Conservation (phyloP, 2,888 invertebrate species). For the Melinaea menophilus region DNA sequence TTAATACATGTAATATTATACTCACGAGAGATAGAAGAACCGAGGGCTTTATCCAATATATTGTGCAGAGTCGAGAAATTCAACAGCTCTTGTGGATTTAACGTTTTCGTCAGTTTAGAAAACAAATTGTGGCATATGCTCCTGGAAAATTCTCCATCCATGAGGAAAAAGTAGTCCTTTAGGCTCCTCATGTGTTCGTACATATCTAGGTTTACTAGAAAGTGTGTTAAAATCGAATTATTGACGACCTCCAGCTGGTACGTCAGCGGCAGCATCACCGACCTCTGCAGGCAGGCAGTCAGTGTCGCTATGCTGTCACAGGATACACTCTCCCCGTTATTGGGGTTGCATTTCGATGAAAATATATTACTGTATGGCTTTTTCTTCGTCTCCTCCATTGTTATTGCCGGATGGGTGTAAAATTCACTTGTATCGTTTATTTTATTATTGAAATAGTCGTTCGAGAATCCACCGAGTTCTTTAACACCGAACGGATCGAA, state of each 20-base stretch:
- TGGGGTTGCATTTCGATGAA: slow-evolving; percentile 44
- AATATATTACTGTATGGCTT: slow-evolving; percentile 66
- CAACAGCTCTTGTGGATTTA: slow-evolving; percentile 81
- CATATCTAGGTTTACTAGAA: slow-evolving; percentile 81
- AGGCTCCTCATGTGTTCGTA: slow-evolving; percentile 84
- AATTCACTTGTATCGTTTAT: slow-evolving; percentile 48
- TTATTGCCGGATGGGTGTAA: slow-evolving; percentile 62
- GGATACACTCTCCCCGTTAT: slow-evolving; percentile 48
- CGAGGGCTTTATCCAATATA: slow-evolving; percentile 83
- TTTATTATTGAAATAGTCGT: slow-evolving; percentile 51
- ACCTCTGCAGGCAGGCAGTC: slow-evolving; percentile 81
- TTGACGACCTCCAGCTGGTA: slow-evolving; percentile 84
- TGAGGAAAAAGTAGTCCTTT: slow-evolving; percentile 86
- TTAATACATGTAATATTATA: slow-evolving; percentile 17
- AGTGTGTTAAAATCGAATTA: slow-evolving; percentile 83
- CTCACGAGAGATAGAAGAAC: slow-evolving; percentile 81
- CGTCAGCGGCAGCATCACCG: slow-evolving; percentile 82
- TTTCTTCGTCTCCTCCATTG: slow-evolving; percentile 66
- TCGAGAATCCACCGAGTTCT: slow-evolving; percentile 46
- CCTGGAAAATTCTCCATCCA: slow-evolving; percentile 88
- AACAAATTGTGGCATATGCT: slow-evolving; percentile 85
- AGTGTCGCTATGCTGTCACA: slow-evolving; percentile 70
- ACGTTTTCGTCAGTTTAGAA: slow-evolving; percentile 80
- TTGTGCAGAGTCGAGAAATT: slow-evolving; percentile 83
- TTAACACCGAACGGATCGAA: slow-evolving; percentile 71